These are phyloP conservation scores for Corythaixoides concolor DNA, from an alignment of 2,113 vertebrate species.

Conservation along the genomic window DNA sequence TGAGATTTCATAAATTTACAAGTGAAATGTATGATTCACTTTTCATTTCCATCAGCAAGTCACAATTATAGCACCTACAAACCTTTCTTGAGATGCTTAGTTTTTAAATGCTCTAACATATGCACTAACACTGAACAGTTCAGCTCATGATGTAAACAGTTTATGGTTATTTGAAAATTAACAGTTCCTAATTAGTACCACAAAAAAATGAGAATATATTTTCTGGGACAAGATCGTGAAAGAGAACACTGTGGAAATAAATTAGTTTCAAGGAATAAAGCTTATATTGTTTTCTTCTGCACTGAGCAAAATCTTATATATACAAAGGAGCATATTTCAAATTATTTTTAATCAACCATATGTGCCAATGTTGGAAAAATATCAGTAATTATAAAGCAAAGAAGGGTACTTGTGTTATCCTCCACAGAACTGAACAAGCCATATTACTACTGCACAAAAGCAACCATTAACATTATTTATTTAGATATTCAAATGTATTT, in stretches of 20 bases:
- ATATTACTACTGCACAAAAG: not conserved
- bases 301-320: not conserved
- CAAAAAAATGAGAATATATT: not conserved
- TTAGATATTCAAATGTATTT: not conserved
- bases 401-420: not conserved
- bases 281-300: not conserved
- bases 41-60: not conserved
- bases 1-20: not conserved
- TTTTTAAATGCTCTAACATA: not conserved
- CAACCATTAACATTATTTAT: not conserved
- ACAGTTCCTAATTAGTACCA: not conserved
- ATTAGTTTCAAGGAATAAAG: not conserved
- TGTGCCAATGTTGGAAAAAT: not conserved
- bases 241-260: not conserved
- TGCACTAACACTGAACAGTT: not conserved
- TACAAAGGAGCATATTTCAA: not conserved
- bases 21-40: not conserved
- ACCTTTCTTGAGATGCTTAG: not conserved
- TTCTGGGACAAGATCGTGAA: not conserved
- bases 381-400: not conserved
- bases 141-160: not conserved
- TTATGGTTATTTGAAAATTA: slow-evolving; percentile 6
- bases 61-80: not conserved
- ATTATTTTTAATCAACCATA: not conserved
- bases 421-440: not conserved